Evolutionary conservation across 2,113 vertebrate species (phyloP).

Genomic region (Semnornis frantzii): DNA sequence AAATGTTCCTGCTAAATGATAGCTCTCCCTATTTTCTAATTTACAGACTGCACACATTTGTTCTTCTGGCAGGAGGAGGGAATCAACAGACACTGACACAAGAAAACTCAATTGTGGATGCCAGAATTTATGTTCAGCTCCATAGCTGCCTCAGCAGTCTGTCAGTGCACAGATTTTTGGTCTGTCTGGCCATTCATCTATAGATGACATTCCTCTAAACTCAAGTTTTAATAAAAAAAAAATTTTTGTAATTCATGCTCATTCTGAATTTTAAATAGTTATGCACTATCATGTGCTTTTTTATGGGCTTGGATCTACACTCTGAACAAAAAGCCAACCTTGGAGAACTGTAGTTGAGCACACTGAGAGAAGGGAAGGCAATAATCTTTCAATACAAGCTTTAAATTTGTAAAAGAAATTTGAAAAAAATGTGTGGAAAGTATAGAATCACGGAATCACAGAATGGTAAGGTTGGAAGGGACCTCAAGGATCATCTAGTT

Average conservation of each 20-base stretch:
- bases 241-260: neutral
- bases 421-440: neutral
- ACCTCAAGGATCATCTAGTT: too few relatives aligned
- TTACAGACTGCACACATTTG: constrained; percentile 19
- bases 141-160: neutral
- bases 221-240: neutral
- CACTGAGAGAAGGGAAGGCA: neutral
- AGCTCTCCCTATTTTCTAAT: neutral
- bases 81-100: neutral
- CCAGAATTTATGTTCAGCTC: neutral
- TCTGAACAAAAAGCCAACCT: neutral
- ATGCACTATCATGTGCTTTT: neutral
- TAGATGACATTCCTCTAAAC: neutral
- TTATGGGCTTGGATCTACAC: neutral
- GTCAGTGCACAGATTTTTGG: neutral
- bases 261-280: neutral
- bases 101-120: neutral
- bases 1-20: neutral
- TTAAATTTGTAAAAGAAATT: neutral
- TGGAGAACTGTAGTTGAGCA: neutral
- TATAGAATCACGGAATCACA: too few relatives aligned
- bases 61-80: neutral
- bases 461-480: too few relatives aligned
- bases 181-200: neutral
- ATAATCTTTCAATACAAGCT: neutral